phyloP scores from a whole-genome alignment of 1,140 invertebrate species.

The Diachasmimorpha longicaudata region DNA sequence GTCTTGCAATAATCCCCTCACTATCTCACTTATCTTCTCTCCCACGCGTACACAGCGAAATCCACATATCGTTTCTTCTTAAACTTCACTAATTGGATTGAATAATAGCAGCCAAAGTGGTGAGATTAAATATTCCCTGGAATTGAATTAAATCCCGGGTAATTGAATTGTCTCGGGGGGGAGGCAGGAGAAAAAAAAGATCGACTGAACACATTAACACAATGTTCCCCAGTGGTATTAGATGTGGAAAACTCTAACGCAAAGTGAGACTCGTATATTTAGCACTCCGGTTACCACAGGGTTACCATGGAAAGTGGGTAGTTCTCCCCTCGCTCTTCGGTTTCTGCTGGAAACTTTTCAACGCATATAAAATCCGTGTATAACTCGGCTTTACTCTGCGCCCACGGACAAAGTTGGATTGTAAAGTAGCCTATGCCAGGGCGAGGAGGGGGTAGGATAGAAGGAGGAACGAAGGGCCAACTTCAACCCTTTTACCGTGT shows the following conservation, averaged over 20 bases:
- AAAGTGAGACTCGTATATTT: constrained; percentile 5
- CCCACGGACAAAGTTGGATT: constrained; percentile 24
- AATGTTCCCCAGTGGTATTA: neutral
- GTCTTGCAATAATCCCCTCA: constrained; percentile 18
- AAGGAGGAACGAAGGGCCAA: neutral
- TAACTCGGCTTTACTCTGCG: constrained; percentile 12
- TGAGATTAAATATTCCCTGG: neutral
- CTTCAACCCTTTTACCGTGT: neutral
- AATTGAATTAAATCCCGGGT: neutral
- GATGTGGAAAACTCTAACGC: neutral
- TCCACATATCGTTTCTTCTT: neutral
- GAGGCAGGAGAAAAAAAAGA: no score
- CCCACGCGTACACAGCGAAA: neutral
- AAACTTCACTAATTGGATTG: neutral
- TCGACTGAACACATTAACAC: constrained; percentile 6
- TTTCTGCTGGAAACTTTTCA: constrained; percentile 14
- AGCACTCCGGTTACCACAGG: neutral
- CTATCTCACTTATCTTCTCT: neutral
- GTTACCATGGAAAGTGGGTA: neutral
- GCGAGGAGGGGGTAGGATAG: no score
- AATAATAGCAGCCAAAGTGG: neutral
- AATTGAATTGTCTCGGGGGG: neutral
- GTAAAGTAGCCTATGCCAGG: constrained; percentile 19
- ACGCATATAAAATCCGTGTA: constrained; percentile 17
- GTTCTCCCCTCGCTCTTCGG: neutral